These are phyloP conservation scores for Drosophila rubida DNA, from an alignment of 2,888 invertebrate species.

Conservation along the genomic window DNA sequence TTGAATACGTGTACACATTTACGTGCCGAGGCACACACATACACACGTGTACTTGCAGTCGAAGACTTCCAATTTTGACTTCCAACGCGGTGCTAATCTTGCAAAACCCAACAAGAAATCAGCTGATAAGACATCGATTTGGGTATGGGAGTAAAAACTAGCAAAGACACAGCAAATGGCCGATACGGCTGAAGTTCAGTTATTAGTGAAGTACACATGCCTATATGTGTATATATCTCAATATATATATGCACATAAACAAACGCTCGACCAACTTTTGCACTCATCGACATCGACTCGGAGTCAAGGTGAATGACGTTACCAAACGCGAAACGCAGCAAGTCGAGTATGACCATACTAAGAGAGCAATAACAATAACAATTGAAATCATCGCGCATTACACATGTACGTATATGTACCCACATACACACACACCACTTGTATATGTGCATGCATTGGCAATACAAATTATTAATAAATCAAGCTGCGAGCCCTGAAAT, in stretches of 20 bases:
- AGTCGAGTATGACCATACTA: slow-evolving; percentile 13
- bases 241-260: slow-evolving; percentile 16
- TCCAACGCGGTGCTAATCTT: slow-evolving; percentile 37
- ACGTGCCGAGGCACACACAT: background rate
- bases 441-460: slow-evolving; percentile 26
- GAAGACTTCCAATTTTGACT: slow-evolving; percentile 25
- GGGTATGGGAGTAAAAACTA: background rate
- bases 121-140: slow-evolving; percentile 53
- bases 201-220: slow-evolving; percentile 8
- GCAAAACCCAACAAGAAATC: slow-evolving; percentile 1
- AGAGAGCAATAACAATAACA: slow-evolving; percentile 29
- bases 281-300: slow-evolving; percentile 39
- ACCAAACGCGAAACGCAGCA: slow-evolving; percentile 57
- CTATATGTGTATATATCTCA: slow-evolving; percentile 3
- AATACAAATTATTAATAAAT: slow-evolving; percentile 73
- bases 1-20: background rate
- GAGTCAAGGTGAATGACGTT: slow-evolving; percentile 77
- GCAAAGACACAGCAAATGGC: slow-evolving; percentile 19
- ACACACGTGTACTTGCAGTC: background rate
- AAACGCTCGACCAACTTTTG: slow-evolving; percentile 63
- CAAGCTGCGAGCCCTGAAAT: slow-evolving; percentile 58
- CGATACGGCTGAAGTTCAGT: slow-evolving; percentile 25
- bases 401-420: background rate
- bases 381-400: slow-evolving; percentile 21
- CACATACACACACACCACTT: background rate